Base-by-base conservation (phyloP, 2,113 vertebrate species). In the Athene cunicularia region DNA sequence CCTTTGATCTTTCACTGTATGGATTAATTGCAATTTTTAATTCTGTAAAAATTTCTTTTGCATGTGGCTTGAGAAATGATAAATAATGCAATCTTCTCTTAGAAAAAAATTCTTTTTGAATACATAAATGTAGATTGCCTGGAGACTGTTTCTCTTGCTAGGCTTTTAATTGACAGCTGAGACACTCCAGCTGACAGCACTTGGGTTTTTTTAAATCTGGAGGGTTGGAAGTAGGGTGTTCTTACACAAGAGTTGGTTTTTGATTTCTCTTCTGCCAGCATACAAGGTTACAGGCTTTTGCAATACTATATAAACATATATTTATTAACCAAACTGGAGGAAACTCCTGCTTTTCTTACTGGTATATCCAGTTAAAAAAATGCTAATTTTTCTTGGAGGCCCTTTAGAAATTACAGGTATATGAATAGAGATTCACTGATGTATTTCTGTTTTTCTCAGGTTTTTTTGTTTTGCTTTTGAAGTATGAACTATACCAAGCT, bases 131-230 rank as follows among this genome's bases (percentile, higher is more conserved):
- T 68, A 82, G 87, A 88, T 55, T 86, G 85, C 93, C 93, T 94
- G 82, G 81, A 96, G 96, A 94, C 90, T 91, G 24, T 59, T 93
- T 73, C 67, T 94, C 23, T 50, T 66, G 45, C 79, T 76, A 16
- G 39, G 71, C 92, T 86, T 88, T 88, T 96, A 96, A 97, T 33
- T 96, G 97, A 88, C 96, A 95, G 90, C 77, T 95, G 90, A 96
- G 96, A 95, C 95, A 63, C 71, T 94, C 24, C 75, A 90, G 75
- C 92, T 95, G 97, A 97, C 95, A 95, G 74, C 82, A 37, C 41
- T 92, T 20, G 22, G 14, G 5, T 33, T 8, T 71, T 71, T 86
- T 92, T 67, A 14, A 55, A 70, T 83, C 55, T 66, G 2, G 50
- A 86, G 72, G 45, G 23, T n/a, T 91, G 28, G 37, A 59, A 83